Base-by-base conservation (phyloP, 2,113 vertebrate genomes). In the Rhabdornis inornatus region DNA sequence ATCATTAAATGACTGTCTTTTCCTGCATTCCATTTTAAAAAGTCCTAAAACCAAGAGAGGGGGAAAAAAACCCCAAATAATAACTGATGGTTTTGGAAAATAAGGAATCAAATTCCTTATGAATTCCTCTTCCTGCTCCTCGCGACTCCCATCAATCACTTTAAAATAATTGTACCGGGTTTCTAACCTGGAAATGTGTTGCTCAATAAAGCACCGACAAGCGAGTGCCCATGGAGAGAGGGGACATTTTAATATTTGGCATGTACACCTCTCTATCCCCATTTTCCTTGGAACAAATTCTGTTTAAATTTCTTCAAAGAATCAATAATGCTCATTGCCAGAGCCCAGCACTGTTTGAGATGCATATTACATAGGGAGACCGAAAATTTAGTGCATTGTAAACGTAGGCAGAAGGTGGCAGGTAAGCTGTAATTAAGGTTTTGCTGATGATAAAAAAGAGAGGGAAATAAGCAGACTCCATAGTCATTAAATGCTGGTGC, bases 371-470 rank as follows among this genome's bases (percentile, higher is more conserved):
- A 87, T 7, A 87, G 91, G 70, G 94, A 97, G 88, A 78, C 91
- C 7, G 11, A 82, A 95, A 98, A 98, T 97, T 95, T 97, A 98
- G 96, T 92, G 97, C 96, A 91, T 97, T 98, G 96, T 97, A 98
- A 97, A 96, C 21, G 72, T 53, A 39, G 70, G 89, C 95, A 97
- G 96, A 97, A 98, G 96, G 96, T 94, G 83, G 96, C 86, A 93
- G 96, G 92, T 97, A 94, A 98, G 94, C 90, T 97, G 97, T 97
- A 98, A 98, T 98, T 97, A 98, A 98, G 96, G 95, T 98, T 98
- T 97, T 96, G 97, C 97, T 97, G 97, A 97, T 97, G 96, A 97
- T 97, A 97, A 98, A 97, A 97, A 97, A 93, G 78, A 42, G 57
- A 89, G 93, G 66, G 68, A 84, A 96, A 95, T 96, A 95, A 97